Evolutionary conservation across 1,140 invertebrate species (phyloP), one percentile per base, ranked within the genome.

Genomic region (Drosophila simulans): DNA sequence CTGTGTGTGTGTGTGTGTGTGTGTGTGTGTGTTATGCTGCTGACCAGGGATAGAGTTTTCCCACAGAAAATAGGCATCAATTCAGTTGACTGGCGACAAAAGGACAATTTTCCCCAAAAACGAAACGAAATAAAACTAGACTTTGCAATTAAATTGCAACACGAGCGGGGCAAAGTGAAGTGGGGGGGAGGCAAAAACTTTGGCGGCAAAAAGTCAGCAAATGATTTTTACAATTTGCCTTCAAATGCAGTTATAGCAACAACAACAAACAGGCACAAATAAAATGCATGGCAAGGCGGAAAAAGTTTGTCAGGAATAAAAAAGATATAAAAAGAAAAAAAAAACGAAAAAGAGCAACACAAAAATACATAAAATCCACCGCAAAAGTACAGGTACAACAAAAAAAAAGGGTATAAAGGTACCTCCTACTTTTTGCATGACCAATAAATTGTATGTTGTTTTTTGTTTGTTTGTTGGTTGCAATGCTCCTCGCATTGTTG

Each of bases 131-230:
- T 70, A 56, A 75, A 83, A 80, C 70, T 75, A 51, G 65, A 62
- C 63, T 80, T 84, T 79, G 71, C 81, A 83, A 85, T 83, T 83
- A 80, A 84, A 84, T 55, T 84, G 65, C 77, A 80, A 46, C 80
- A 54, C 22, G 5, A 35, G 42, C 5, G 5, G 17, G 3, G 34
- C 2, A 10, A 13, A 31, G 17, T 1, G 1, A 3, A 22, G 42
- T 3, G 10, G 42, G 12, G 11, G 42, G 20, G 8, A 45, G 43
- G 46, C 37, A 2, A 17, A 48, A 70, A 70, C 64, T 57, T 70
- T 70, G 46, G 51, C 27, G 65, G 52, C 54, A 69, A 83, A 80
- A 83, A 83, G 80, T 83, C 80, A 73, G 80, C 54, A 78, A 82
- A 83, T 78, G 49, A 74, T 78, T 83, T 83, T 74, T 63, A 82